phyloP scores from a whole-genome alignment of 2,113 vertebrate genomes.

The Microcebus jonahi region DNA sequence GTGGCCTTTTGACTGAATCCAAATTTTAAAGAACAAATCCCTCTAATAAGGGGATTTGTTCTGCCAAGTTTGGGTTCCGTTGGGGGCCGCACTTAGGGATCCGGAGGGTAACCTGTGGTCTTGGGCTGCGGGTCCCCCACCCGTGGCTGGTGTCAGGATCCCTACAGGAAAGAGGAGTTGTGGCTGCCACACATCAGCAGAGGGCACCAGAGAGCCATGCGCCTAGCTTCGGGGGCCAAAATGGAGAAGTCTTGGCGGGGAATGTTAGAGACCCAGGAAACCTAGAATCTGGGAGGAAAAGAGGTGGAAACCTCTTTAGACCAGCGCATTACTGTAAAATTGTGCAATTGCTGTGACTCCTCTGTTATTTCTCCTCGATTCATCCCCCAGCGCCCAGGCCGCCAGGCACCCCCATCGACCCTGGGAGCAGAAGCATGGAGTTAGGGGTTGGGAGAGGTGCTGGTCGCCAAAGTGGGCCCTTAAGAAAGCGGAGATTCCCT shows the following conservation, averaged over 20 bases:
- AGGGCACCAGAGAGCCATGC: conserved; percentile 56
- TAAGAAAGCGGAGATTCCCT: background rate
- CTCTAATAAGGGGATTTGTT: no score
- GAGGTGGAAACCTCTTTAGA: background rate
- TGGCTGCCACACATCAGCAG: background rate
- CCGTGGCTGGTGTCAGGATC: background rate
- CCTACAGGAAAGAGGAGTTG: background rate
- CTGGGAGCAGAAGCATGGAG: background rate
- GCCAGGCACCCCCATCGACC: background rate
- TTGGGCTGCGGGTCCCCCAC: no score
- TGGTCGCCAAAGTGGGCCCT: background rate
- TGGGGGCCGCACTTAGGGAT: no score
- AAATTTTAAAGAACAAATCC: no score
- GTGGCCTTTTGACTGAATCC: no score
- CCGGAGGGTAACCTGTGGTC: no score
- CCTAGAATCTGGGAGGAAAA: background rate
- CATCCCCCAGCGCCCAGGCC: background rate
- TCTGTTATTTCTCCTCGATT: background rate
- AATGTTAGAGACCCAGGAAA: conserved; percentile 44
- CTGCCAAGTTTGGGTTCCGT: no score
- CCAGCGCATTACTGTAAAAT: background rate
- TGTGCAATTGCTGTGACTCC: background rate
- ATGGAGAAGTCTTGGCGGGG: conserved; percentile 4
- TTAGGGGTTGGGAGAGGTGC: background rate
- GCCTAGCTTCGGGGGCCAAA: background rate